Evolutionary conservation across 2,797 vertebrate genomes (phyloP).

Genomic region (Gallirallus australis): DNA sequence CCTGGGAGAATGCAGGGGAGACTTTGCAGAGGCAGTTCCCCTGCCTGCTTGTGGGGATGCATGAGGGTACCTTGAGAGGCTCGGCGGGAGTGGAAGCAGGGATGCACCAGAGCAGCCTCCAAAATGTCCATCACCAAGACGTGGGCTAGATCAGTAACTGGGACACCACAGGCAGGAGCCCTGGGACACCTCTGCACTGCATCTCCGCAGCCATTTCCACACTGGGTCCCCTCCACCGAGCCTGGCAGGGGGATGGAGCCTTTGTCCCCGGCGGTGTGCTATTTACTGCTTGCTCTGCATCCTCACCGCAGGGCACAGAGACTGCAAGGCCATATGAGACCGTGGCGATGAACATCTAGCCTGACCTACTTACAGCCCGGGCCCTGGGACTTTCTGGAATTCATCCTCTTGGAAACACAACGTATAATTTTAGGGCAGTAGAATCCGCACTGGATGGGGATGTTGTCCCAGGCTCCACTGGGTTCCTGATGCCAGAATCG

Average conservation of each 20-base stretch:
- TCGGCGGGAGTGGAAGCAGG: accelerated
- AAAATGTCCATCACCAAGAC: accelerated
- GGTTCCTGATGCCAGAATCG: neutral
- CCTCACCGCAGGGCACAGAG: neutral
- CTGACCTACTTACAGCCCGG: conserved; percentile 60
- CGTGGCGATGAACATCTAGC: conserved; percentile 15
- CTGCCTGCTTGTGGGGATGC: neutral
- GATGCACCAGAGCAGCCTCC: neutral
- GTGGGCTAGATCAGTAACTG: neutral
- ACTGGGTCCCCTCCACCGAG: accelerated
- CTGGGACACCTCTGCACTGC: accelerated
- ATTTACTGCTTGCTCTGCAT: conserved; percentile 23
- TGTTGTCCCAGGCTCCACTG: neutral
- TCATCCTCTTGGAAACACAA: conserved; percentile 28
- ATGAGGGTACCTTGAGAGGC: accelerated
- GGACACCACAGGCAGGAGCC: neutral
- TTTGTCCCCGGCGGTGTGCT: neutral
- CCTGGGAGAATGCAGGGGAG: neutral
- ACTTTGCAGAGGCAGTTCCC: neutral
- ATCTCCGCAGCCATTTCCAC: neutral
- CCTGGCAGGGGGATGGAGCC: neutral
- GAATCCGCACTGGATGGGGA: neutral
- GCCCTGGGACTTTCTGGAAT: conserved; percentile 47
- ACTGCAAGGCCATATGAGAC: neutral
- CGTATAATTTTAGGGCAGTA: neutral